Conservation (phyloP, 2,888 invertebrate species). For the Lasioglossum pauxillum region DNA sequence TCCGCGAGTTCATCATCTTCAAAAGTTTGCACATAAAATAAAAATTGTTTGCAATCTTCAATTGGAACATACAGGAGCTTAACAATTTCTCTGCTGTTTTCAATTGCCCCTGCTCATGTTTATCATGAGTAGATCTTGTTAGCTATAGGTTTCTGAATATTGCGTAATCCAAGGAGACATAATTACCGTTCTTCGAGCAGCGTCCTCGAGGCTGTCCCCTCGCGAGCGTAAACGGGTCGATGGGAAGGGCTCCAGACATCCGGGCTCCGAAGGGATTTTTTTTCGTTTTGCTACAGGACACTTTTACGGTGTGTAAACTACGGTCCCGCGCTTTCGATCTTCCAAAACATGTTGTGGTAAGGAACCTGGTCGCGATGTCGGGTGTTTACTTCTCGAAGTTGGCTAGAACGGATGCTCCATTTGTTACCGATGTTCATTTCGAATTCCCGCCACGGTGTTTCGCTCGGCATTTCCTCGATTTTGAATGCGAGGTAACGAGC, state of each 20-base stretch:
- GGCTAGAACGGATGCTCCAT: constrained; percentile 66
- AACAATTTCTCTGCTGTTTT: no score
- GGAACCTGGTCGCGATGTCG: background rate
- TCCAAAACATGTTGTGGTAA: background rate
- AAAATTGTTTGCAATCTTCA: no score
- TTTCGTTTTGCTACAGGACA: background rate
- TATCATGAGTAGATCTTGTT: background rate
- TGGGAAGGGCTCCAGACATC: constrained; percentile 76
- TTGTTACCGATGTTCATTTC: background rate
- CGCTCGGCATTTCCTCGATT: background rate
- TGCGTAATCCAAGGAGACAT: background rate
- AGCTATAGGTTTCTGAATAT: background rate
- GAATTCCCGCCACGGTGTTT: background rate
- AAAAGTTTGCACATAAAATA: no score
- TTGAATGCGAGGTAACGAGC: background rate
- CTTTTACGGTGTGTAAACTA: background rate
- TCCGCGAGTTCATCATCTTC: no score
- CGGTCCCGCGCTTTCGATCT: background rate
- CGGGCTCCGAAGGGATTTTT: background rate
- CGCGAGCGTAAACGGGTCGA: constrained; percentile 67
- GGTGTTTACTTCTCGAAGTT: background rate
- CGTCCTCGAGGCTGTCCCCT: background rate
- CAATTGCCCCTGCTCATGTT: background rate
- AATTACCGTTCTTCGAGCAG: background rate
- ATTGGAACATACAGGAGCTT: no score